Percentiles rank a stretch among this genome's conserved stretches.
Conservation (phyloP, 2,888 invertebrate species). For the Athalia cordata region DNA sequence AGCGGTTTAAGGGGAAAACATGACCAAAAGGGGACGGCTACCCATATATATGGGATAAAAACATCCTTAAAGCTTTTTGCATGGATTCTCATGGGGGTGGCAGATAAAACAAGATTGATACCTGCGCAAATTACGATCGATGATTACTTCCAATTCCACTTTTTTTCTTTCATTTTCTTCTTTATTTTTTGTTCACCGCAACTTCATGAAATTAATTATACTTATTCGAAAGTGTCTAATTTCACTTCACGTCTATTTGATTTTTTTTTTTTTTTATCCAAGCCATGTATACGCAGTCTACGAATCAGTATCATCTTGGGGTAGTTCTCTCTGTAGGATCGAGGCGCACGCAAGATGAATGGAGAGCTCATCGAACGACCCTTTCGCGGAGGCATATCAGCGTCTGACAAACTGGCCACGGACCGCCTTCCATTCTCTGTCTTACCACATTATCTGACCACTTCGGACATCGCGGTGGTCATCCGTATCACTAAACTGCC, state of each 20-base stretch:
- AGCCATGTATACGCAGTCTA: too few relatives aligned
- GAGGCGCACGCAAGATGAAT: constrained; percentile 47
- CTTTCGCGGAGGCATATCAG: constrained; percentile 61
- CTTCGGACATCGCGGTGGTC: constrained; percentile 66
- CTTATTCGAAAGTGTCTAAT: too few relatives aligned
- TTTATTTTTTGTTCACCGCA: too few relatives aligned
- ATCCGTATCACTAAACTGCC: constrained; percentile 64
- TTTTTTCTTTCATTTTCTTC: neutral
- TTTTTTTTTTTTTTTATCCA: too few relatives aligned
- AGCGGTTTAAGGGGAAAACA: constrained; percentile 7
- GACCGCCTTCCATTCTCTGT: constrained; percentile 65
- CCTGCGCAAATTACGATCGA: constrained; percentile 57
- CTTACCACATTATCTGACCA: constrained; percentile 70
- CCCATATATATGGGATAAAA: constrained; percentile 29
- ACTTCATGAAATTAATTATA: too few relatives aligned
- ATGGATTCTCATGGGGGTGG: constrained; percentile 20
- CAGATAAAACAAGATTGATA: constrained; percentile 59
- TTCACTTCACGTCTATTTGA: too few relatives aligned
- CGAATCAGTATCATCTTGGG: too few relatives aligned
- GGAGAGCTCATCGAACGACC: constrained; percentile 49
- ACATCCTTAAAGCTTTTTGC: constrained; percentile 39
- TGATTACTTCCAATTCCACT: constrained; percentile 38
- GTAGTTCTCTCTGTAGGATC: too few relatives aligned
- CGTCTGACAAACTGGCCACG: constrained; percentile 69
- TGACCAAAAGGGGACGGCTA: neutral